A percentile compares a stretch with the other conserved stretches of the same genome.
These are phyloP conservation scores for Acleris holmiana DNA, from an alignment of 2,888 invertebrate species.

Conservation along the genomic window DNA sequence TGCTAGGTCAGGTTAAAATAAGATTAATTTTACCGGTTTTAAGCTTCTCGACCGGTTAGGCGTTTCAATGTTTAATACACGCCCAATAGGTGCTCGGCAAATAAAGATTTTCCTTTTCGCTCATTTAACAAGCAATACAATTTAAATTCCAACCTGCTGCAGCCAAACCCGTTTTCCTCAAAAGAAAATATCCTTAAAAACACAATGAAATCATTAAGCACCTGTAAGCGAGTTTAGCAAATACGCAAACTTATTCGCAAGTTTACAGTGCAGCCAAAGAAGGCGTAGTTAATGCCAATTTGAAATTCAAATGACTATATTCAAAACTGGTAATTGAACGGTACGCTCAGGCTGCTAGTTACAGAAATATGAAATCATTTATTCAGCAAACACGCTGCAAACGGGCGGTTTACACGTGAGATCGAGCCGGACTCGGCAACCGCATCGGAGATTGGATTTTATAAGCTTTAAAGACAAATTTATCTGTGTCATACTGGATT, in stretches of 20 bases:
- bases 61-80: no score
- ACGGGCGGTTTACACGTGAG: slow-evolving; percentile 30
- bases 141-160: not conserved
- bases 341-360: slow-evolving; percentile 15
- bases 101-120: no score
- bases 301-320: slow-evolving; percentile 35
- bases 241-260: slow-evolving; percentile 22
- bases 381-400: slow-evolving; percentile 22
- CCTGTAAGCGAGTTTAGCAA: slow-evolving; percentile 26
- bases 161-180: not conserved
- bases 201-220: slow-evolving; percentile 20
- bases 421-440: slow-evolving; percentile 14
- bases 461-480: slow-evolving; percentile 34
- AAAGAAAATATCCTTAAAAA: slow-evolving; percentile 1
- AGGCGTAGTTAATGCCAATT: slow-evolving; percentile 31
- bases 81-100: no score
- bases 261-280: slow-evolving; percentile 23
- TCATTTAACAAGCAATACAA: not conserved
- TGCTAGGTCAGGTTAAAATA: no score
- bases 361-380: slow-evolving; percentile 33
- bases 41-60: no score
- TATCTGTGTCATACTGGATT: slow-evolving; percentile 31
- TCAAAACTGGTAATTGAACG: slow-evolving; percentile 30
- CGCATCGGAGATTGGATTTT: slow-evolving; percentile 36
- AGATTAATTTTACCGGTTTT: no score